These are phyloP conservation scores for Coenonympha glycerion DNA, from an alignment of 2,888 invertebrate species.

Conservation along the genomic window DNA sequence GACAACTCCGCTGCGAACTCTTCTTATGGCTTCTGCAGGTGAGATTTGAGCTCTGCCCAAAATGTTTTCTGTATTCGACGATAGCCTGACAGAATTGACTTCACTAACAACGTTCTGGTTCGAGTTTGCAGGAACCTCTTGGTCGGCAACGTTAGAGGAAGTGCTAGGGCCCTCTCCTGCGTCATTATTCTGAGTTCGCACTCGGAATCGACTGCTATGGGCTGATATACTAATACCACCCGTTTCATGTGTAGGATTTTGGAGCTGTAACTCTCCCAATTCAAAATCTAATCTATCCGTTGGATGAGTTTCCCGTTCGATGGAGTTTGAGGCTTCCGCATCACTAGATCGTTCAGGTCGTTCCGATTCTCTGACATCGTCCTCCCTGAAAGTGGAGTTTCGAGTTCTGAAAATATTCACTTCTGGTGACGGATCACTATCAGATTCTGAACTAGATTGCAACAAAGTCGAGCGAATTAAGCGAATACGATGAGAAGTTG, in stretches of 20 bases:
- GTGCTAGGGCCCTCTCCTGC: conserved; percentile 33
- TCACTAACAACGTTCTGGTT: conserved; percentile 29
- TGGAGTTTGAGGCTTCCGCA: conserved; percentile 18
- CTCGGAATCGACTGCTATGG: conserved; percentile 53
- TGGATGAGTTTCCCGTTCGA: conserved; percentile 29
- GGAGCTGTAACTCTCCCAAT: conserved; percentile 37
- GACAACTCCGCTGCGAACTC: conserved; percentile 55
- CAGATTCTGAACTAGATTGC: conserved; percentile 64
- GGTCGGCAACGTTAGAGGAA: conserved; percentile 29
- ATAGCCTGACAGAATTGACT: conserved; percentile 43
- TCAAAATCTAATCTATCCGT: conserved; percentile 54
- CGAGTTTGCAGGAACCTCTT: conserved; percentile 27
- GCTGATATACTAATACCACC: conserved; percentile 44
- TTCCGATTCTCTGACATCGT: conserved; percentile 35
- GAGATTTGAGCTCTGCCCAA: conserved; percentile 49
- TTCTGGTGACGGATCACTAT: conserved; percentile 60
- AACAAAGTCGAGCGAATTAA: conserved; percentile 42
- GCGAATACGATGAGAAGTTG: conserved; percentile 39
- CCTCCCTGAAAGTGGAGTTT: conserved; percentile 55
- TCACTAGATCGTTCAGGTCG: conserved; percentile 26
- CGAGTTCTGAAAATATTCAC: conserved; percentile 62
- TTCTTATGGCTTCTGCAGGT: conserved; percentile 58
- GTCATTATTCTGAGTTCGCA: conserved; percentile 45
- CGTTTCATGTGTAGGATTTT: conserved; percentile 32
- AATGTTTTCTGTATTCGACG: conserved; percentile 55